These are phyloP conservation scores for Dipodomys spectabilis DNA, from an alignment of 2,113 vertebrate genomes.

Conservation along the genomic window DNA sequence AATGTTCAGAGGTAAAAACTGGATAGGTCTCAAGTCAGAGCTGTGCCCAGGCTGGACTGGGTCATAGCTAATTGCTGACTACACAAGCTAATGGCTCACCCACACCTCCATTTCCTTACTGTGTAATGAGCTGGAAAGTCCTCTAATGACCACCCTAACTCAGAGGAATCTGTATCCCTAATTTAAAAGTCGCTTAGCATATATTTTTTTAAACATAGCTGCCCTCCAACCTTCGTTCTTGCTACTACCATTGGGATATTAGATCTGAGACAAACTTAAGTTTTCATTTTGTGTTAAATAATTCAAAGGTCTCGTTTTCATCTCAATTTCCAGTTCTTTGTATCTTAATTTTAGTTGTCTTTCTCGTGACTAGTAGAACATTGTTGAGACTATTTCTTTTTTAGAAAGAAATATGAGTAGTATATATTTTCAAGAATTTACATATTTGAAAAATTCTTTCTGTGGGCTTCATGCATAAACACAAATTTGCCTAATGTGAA, in stretches of 20 bases:
- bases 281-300: slow-evolving; percentile 12
- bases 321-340: background rate
- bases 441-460: background rate
- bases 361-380: background rate
- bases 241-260: background rate
- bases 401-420: background rate
- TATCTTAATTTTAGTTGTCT: slow-evolving; percentile 20
- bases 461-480: background rate
- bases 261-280: background rate
- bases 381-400: background rate
- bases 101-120: background rate
- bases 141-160: background rate
- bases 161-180: background rate
- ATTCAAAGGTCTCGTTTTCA: background rate
- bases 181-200: background rate
- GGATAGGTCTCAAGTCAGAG: background rate
- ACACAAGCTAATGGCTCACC: background rate
- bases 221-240: background rate
- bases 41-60: background rate
- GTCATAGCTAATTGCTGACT: background rate
- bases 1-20: accelerated
- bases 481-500: background rate
- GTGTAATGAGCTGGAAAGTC: background rate
- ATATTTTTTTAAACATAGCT: background rate
- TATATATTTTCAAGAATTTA: background rate